Percentiles rank a stretch among this genome's conserved stretches.
phyloP scores from a whole-genome alignment of 2,888 invertebrate species.

The Andrena bucephala region DNA sequence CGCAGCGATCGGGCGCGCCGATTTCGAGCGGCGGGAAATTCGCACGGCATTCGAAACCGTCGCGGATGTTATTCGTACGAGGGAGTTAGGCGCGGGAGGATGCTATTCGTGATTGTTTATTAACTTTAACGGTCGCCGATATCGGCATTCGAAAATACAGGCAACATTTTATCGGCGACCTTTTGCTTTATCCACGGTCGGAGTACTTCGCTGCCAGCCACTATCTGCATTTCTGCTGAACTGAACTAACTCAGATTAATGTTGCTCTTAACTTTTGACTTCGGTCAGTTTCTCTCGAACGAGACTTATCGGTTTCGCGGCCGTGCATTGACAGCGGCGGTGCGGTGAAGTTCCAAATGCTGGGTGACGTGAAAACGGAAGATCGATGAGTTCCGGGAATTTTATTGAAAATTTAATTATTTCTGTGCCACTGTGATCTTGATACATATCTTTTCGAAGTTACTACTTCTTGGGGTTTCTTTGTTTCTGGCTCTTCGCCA shows the following conservation, averaged over 20 bases:
- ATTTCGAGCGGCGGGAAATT: constrained; percentile 2
- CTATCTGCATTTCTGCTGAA: constrained; percentile 44
- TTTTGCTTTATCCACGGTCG: constrained; percentile 58
- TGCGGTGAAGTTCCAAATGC: background rate
- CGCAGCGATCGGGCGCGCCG: background rate
- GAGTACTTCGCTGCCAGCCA: constrained; percentile 37
- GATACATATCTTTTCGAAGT: no score
- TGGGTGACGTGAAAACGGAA: background rate
- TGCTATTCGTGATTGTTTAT: constrained; percentile 36
- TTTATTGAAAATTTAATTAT: background rate
- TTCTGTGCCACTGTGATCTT: no score
- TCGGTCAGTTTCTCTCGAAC: background rate
- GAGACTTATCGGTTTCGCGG: constrained; percentile 9
- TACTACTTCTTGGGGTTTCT: no score
- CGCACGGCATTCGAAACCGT: constrained; percentile 22
- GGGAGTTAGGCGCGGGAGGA: background rate
- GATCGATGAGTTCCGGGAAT: background rate
- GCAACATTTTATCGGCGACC: constrained; percentile 61
- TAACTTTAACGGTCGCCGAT: constrained; percentile 32
- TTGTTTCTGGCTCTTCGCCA: no score
- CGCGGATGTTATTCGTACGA: constrained; percentile 1
- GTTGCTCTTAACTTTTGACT: constrained; percentile 21
- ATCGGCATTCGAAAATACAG: constrained; percentile 41
- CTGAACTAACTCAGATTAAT: constrained; percentile 22
- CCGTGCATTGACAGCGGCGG: background rate